Evolutionary conservation across 2,113 vertebrate genomes (phyloP), one percentile per base, ranked within the genome.

Genomic region (Percopsis transmontana): DNA sequence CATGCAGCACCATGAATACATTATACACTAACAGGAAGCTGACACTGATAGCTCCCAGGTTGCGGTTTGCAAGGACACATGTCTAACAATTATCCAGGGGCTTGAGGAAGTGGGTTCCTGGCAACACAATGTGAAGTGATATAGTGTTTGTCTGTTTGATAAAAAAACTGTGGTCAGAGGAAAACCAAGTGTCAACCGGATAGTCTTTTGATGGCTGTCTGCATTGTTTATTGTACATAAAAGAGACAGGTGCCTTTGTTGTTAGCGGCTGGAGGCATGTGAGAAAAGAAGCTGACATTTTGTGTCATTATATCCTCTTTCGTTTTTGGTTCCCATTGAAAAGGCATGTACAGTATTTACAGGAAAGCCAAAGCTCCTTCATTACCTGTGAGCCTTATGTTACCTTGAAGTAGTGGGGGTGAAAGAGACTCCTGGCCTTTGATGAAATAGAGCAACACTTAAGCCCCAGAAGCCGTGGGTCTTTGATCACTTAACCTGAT

Each of bases 401-500:
- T 88, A 84, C 84, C 74, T 70, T 62, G 45, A 79, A 76, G 77
- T 86, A 78, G 70, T n/a, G 61, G 51, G 70, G 76, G 80, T 76
- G 77, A 81, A 79, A 77, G 73, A 63, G 75, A 74, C 82, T 81
- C 48, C 68, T 70, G 63, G 81, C 74, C 85, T 90, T 89, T 87
- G 88, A 90, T 89, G 86, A 85, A 86, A 78, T 57, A 44, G 70
- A 82, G 77, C 64, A 85, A 86, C 79, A 76, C 61, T 85, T 85
- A 75, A 76, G 74, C 68, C 72, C 59, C 75, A 60, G 72, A 85
- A 76, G 75, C 66, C 62, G 69, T 66, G 66, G 70, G 67, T 77
- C 83, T 89, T 89, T 90, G 83, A 89, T 89, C 83, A 80, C 68
- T 88, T 88, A 77, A 88, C 86, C 80, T 77, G 84, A 88, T 87